phyloP scores from a whole-genome alignment of 2,113 vertebrate species.

The Caracal caracal region DNA sequence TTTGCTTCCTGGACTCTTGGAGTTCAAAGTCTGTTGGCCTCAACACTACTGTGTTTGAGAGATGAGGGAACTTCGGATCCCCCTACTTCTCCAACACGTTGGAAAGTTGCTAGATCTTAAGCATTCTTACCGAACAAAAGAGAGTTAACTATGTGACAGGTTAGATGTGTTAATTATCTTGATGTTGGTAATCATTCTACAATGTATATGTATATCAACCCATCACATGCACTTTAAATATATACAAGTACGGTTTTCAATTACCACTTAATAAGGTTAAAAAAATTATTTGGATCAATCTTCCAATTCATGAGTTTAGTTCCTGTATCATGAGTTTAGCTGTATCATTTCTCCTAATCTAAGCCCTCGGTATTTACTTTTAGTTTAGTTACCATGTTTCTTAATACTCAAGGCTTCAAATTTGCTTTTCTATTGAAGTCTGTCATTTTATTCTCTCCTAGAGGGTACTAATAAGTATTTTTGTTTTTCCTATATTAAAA shows the following conservation, averaged over 20 bases:
- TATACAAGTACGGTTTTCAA: not conserved
- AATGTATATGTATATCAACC: not conserved
- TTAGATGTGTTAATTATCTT: not conserved
- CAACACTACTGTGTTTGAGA: too few relatives aligned
- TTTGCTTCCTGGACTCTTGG: too few relatives aligned
- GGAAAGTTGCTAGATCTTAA: not conserved
- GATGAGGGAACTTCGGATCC: too few relatives aligned
- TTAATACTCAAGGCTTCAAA: not conserved
- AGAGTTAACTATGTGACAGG: not conserved
- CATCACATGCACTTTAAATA: not conserved
- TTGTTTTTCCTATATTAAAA: not conserved
- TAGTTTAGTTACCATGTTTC: not conserved
- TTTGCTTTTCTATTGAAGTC: not conserved
- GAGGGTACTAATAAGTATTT: not conserved
- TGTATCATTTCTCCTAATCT: not conserved
- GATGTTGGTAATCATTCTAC: not conserved
- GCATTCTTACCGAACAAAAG: not conserved
- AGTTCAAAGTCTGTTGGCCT: too few relatives aligned
- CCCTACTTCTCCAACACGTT: too few relatives aligned
- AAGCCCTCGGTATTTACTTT: not conserved
- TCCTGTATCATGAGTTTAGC: not conserved
- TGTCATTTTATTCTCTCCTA: not conserved
- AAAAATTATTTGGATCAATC: not conserved
- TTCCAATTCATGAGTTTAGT: not conserved
- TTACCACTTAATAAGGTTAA: not conserved